Evolutionary conservation across 23 tunicate species (phyloP).

Genomic region (Diplosoma virens): DNA sequence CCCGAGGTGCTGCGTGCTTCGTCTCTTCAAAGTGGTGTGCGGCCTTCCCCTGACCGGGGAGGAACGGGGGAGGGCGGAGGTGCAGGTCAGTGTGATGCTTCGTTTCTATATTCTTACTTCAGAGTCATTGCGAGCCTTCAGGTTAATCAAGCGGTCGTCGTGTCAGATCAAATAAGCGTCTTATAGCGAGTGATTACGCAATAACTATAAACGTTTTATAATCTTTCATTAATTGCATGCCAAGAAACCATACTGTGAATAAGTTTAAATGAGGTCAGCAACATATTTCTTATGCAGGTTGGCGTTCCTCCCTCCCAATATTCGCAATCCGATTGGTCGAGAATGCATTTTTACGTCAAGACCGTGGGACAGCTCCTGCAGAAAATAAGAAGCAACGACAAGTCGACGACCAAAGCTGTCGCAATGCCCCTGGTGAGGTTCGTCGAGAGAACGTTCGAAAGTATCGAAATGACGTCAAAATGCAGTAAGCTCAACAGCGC

Average conservation of each 20-base stretch:
- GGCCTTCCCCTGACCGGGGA: slow-evolving; percentile 52
- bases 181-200: no score
- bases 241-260: no score
- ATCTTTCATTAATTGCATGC: no score
- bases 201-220: no score
- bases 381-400: slow-evolving; percentile 33
- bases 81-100: slow-evolving; percentile 28
- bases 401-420: background rate
- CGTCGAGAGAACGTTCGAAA: slow-evolving; percentile 40
- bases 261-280: no score
- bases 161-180: no score
- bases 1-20: slow-evolving; percentile 32
- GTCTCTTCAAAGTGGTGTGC: slow-evolving; percentile 64
- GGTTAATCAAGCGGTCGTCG: no score
- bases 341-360: slow-evolving; percentile 48
- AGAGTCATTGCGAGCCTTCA: no score
- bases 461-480: slow-evolving; percentile 32
- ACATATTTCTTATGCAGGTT: no score
- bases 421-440: slow-evolving; percentile 10
- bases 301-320: background rate
- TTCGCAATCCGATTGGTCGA: slow-evolving; percentile 41
- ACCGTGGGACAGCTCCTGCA: slow-evolving; percentile 51
- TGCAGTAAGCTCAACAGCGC: slow-evolving; percentile 17
- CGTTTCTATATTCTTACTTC: no score
- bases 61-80: slow-evolving; percentile 8